Evolutionary conservation across 2,888 invertebrate species (phyloP), one percentile per base, ranked within the genome.

Genomic region (Eupithecia tripunctaria): DNA sequence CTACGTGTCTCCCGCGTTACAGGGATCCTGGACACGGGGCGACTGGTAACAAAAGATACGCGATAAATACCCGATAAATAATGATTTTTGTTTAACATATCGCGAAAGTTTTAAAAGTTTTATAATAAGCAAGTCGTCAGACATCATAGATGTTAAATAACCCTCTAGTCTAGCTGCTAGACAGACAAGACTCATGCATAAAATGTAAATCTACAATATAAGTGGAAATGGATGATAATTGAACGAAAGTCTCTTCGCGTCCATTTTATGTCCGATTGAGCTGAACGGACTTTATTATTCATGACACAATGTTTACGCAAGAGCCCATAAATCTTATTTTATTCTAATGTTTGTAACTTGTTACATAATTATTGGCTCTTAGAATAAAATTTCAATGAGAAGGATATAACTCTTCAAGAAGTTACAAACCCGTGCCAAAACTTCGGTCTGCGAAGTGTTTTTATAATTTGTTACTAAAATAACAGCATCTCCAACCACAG

Each of bases 321-420:
- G 18, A 21, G 71, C 64, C 75, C 71, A 71, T 78, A 73, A 76
- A 78, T 72, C 56, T 73, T 77, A n/a, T n/a, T n/a, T n/a, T n/a
- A n/a, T n/a, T n/a, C n/a, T n/a, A n/a, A n/a, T n/a, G n/a, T n/a
- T n/a, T n/a, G n/a, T n/a, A n/a, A n/a, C n/a, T n/a, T n/a, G 38
- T 63, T 43, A 56, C 43, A n/a, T n/a, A 65, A 64, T 25, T 25
- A 59, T 59, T 64, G 43, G 25, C 68, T 29, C 29, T 43, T 67
- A 68, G 59, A 70, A 72, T 72, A 72, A 75, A 67, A 68, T 71
- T 75, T 72, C 72, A 75, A 70, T 75, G 60, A 60, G 47, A 29
- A 59, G 27, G 60, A 74, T 56, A 67, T 71, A 41, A 66, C 41
- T 68, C 66, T 60, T 66, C 32, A n/a, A 65, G 43, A 64, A 38